Conservation (phyloP, 2,797 vertebrate species). For the Potorous gilbertii region DNA sequence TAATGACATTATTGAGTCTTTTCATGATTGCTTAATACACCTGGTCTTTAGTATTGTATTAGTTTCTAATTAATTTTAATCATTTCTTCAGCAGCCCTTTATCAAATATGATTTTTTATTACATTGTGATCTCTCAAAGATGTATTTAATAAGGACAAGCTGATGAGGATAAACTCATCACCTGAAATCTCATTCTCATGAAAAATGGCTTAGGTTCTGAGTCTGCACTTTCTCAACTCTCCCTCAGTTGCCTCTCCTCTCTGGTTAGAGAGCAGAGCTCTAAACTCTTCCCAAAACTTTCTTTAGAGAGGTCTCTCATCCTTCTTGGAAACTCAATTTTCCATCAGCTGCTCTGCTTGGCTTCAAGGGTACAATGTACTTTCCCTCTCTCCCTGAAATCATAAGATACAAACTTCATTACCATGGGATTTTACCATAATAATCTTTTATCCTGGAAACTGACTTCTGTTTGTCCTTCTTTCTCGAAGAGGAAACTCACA, state of each 20-base stretch:
- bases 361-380: background rate
- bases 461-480: too few species aligned
- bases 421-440: background rate
- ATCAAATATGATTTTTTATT: background rate
- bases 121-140: background rate
- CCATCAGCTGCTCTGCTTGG: background rate
- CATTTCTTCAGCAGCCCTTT: background rate
- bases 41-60: background rate
- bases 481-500: background rate
- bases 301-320: background rate
- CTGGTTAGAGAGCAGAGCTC: background rate
- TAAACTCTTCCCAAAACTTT: background rate
- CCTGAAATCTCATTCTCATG: background rate
- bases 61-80: background rate
- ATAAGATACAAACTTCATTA: background rate
- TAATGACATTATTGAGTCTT: background rate
- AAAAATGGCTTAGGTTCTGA: background rate
- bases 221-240: background rate
- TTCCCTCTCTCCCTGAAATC: background rate
- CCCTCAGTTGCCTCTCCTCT: background rate
- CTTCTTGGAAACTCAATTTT: background rate
- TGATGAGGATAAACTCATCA: background rate
- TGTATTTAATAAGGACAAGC: background rate
- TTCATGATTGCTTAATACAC: background rate
- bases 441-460: background rate